phyloP scores from a whole-genome alignment of 2,797 vertebrate species.

The Netta rufina region DNA sequence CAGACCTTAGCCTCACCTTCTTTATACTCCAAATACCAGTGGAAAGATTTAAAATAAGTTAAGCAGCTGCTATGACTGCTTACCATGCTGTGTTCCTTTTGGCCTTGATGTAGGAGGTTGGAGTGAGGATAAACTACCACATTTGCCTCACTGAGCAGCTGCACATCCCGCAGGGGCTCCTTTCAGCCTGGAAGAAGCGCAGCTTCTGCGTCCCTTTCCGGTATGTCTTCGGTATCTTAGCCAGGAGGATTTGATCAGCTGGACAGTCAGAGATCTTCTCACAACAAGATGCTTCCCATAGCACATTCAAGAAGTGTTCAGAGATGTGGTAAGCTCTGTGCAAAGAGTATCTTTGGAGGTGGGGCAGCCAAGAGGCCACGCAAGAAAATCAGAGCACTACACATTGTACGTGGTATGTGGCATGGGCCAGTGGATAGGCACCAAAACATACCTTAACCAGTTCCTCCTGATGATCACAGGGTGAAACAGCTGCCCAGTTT shows the following conservation, averaged over 20 bases:
- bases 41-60: not conserved
- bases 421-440: not conserved
- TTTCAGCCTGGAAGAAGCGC: not conserved
- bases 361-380: not conserved
- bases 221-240: not conserved
- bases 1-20: not conserved
- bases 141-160: not conserved
- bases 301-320: not conserved
- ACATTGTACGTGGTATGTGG: not conserved
- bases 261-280: not conserved
- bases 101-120: not conserved
- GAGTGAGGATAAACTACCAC: not conserved
- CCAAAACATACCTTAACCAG: not conserved
- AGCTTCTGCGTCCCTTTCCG: not conserved
- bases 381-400: not conserved
- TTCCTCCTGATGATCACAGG: not conserved
- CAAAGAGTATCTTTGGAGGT: not conserved
- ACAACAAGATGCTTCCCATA: not conserved
- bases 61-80: not conserved
- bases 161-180: not conserved
- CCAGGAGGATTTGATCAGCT: not conserved
- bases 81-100: not conserved
- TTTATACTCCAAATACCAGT: not conserved
- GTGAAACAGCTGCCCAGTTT: not conserved
- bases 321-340: not conserved